phyloP scores from a whole-genome alignment of 2,113 vertebrate genomes.

The mouse (Mus musculus) region GRCm39 chr8:3405001-3405500 shows the following conservation, averaged over 20 bases:
- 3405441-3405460: rapidly evolving
- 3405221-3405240: not conserved
- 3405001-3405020: not conserved
- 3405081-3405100: not conserved
- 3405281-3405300: not conserved
- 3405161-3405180: not conserved
- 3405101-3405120: not conserved
- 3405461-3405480: too few species aligned
- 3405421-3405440: too few species aligned
- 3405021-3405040: not conserved
- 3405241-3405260: not conserved
- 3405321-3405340: not conserved
- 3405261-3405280: not conserved
- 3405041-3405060: too few species aligned
- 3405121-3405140: not conserved
- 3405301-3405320: too few species aligned
- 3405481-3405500: not conserved
- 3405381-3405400: not conserved
- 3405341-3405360: not conserved
- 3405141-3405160: not conserved
- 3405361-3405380: not conserved
- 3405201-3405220: not conserved
- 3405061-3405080: not conserved
- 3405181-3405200: not conserved
- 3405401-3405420: not conserved